Evolutionary conservation across 2,113 vertebrate species (phyloP), one percentile per base, ranked within the genome.

Genomic region (Serinus canaria): DNA sequence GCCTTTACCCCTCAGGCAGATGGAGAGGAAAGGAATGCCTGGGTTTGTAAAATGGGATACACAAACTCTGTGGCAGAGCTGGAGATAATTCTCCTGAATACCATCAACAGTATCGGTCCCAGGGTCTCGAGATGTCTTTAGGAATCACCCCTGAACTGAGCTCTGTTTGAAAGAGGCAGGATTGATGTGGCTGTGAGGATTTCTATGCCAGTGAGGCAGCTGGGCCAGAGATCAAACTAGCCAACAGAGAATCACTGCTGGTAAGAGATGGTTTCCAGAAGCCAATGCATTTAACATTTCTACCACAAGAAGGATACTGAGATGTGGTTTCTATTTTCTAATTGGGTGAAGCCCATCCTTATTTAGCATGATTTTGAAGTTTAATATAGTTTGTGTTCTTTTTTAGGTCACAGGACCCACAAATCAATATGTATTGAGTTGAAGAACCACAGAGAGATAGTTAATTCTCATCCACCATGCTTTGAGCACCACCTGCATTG

Each of bases 351-450:
- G 33, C 12, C 35, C 21, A 52, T 63, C 58, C 27, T 87, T 87
- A 80, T 62, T 89, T 76, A 73, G 60, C 30, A 30, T 82, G 82
- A 76, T 73, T 87, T 87, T 4, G 4, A 88, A 87, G 27, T 92
- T 91, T 70, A 92, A 94, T 92, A 77, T n/a, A 47, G 39, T 86
- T 89, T 83, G 41, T 87, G n/a, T 86, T 67, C 28, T 89, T 58
- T 82, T 59, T 90, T 47, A 90, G 50, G 82, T 94, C 59, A 49
- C 39, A 75, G 44, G 47, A 37, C 73, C 88, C 91, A 94, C 91
- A 92, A 59, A 95, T 96, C 96, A 95, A 92, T 97, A 84, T 5
- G 13, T 91, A 94, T 92, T 95, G 93, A 96, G 94, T 94, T 85
- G 92, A 83, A 50, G 27, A 76, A 43, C 81, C 39, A 0, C 87